These are phyloP conservation scores for Neoarius graeffei DNA, from an alignment of 2,113 vertebrate species.

Conservation along the genomic window DNA sequence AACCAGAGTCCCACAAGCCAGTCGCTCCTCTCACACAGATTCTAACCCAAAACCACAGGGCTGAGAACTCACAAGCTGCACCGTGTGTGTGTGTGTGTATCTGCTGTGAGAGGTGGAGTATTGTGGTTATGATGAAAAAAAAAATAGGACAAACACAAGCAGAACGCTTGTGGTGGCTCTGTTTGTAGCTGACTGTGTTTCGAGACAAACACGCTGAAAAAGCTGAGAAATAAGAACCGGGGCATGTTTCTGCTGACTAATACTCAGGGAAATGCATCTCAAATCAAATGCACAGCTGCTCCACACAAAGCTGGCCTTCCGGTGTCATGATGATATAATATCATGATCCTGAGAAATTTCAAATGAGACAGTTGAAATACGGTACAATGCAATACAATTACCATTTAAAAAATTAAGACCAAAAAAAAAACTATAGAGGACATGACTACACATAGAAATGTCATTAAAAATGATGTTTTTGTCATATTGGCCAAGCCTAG, in stretches of 20 bases:
- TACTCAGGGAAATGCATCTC: not conserved
- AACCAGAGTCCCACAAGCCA: slow-evolving; percentile 27
- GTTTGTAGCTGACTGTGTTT: slow-evolving; percentile 31
- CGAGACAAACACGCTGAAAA: slow-evolving; percentile 11
- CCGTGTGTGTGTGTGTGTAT: not conserved
- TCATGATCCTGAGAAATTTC: not conserved
- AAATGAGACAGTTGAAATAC: not conserved
- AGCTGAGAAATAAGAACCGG: not conserved
- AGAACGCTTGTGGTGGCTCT: slow-evolving; percentile 5
- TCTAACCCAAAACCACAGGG: slow-evolving; percentile 37
- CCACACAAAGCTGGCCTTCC: not conserved
- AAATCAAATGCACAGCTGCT: not conserved
- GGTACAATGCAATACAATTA: not conserved
- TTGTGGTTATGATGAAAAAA: slow-evolving; percentile 37
- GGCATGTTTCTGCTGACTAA: slow-evolving; percentile 32
- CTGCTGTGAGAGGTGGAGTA: slow-evolving; percentile 15
- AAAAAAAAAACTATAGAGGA: no score
- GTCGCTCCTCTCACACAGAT: slow-evolving; percentile 6
- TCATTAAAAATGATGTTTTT: no score
- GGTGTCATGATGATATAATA: not conserved
- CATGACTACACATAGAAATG: no score
- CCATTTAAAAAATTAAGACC: no score
- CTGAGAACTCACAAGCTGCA: slow-evolving; percentile 31
- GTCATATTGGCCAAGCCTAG: no score
- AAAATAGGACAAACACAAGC: slow-evolving; percentile 36